A percentile compares a stretch with the other conserved stretches of the same genome.
Conservation (phyloP, 2,888 invertebrate genomes). For the Chelonus formosanus region DNA sequence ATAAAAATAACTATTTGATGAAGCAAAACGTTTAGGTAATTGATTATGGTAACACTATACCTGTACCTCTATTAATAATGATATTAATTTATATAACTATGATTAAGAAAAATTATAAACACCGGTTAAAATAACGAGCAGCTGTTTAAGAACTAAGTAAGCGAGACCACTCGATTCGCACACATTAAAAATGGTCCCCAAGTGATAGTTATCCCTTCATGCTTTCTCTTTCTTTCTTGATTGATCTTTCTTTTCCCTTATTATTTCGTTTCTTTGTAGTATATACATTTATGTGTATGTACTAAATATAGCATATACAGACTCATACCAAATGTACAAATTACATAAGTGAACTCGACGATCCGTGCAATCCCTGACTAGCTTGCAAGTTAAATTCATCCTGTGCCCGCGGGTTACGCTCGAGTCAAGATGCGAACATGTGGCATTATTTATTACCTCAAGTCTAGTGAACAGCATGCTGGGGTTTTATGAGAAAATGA, state of each 20-base stretch:
- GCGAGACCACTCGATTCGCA: constrained; percentile 56
- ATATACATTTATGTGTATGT: constrained; percentile 14
- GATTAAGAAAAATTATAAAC: neutral
- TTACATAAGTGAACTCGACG: constrained; percentile 46
- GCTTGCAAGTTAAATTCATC: constrained; percentile 47
- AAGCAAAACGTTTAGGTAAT: too few species aligned
- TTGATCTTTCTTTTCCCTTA: constrained; percentile 30
- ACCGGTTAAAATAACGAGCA: constrained; percentile 20
- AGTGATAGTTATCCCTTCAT: constrained; percentile 56
- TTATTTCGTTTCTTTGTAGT: constrained; percentile 1
- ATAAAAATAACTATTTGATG: too few species aligned
- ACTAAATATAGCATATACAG: constrained; percentile 3
- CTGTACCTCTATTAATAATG: too few species aligned
- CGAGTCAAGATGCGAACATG: constrained; percentile 63
- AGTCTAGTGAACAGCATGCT: constrained; percentile 36
- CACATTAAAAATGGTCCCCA: constrained; percentile 59
- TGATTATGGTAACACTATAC: too few species aligned
- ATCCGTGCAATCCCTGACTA: constrained; percentile 35
- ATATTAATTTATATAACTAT: neutral
- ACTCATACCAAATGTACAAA: constrained; percentile 52
- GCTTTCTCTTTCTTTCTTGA: constrained; percentile 39
- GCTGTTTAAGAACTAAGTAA: constrained; percentile 49
- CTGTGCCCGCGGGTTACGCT: constrained; percentile 41
- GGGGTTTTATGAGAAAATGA: constrained; percentile 41
- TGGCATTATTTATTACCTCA: constrained; percentile 64